phyloP scores from a whole-genome alignment of 1,140 invertebrate species.

The Drusus annulatus region DNA sequence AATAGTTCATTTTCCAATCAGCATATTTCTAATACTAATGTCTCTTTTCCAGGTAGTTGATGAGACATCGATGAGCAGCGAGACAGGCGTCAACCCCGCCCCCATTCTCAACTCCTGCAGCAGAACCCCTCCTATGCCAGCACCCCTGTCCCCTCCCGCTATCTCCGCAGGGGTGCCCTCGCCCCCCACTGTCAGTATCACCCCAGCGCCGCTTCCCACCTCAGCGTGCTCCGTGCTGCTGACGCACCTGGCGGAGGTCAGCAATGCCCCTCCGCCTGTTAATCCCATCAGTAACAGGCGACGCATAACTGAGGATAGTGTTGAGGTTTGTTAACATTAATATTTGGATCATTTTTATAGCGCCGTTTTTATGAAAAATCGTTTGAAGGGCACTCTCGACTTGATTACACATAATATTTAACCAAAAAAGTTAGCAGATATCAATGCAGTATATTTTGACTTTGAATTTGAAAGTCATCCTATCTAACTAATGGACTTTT shows the following conservation, averaged over 20 bases:
- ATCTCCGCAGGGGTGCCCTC: background rate
- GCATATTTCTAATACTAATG: no score
- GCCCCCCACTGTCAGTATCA: background rate
- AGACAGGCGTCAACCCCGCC: constrained; percentile 29
- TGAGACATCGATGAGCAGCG: constrained; percentile 58
- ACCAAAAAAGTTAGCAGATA: no score
- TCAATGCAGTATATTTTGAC: no score
- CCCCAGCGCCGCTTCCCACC: background rate
- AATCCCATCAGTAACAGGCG: constrained; percentile 39
- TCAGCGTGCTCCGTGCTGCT: constrained; percentile 22
- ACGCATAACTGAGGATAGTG: constrained; percentile 47
- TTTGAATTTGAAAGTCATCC: no score
- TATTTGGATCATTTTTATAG: background rate
- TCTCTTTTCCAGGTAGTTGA: constrained; percentile 41
- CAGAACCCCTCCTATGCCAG: background rate
- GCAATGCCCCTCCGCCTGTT: constrained; percentile 11
- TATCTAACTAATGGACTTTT: no score
- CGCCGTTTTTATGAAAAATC: no score
- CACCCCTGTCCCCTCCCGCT: background rate
- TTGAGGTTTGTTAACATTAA: constrained; percentile 32
- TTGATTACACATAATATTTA: no score
- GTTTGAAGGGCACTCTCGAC: no score
- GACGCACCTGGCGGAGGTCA: constrained; percentile 52
- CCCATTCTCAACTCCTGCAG: constrained; percentile 6
- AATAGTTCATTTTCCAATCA: no score